These are phyloP conservation scores for Fringilla coelebs DNA, from an alignment of 2,797 vertebrate genomes.

Conservation along the genomic window DNA sequence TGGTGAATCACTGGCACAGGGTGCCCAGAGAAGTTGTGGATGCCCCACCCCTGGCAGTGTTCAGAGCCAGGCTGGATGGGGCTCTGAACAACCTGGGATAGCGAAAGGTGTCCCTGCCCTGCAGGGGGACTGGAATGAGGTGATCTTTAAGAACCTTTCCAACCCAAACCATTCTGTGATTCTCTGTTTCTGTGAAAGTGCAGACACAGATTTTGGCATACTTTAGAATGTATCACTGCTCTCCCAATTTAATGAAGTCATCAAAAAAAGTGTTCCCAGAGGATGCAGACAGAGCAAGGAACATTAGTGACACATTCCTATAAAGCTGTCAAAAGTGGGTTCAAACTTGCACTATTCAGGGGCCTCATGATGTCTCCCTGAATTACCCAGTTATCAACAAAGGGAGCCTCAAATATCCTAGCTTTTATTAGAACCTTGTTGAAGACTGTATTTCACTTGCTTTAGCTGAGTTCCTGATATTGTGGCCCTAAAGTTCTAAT, in stretches of 20 bases:
- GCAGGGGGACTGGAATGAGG: fast-evolving
- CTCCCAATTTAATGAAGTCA: not conserved
- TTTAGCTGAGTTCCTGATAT: not conserved
- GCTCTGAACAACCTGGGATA: not conserved
- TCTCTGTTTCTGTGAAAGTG: not conserved
- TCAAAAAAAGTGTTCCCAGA: not conserved
- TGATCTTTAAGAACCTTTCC: not conserved
- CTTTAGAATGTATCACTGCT: not conserved
- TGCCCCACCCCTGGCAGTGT: not conserved
- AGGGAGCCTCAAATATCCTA: not conserved
- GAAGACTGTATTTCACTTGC: not conserved
- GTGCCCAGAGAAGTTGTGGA: not conserved
- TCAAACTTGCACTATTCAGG: not conserved
- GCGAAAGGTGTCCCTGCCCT: not conserved
- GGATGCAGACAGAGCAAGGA: not conserved
- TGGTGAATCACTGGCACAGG: not conserved
- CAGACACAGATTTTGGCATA: not conserved
- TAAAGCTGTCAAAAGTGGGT: not conserved
- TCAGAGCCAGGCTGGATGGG: not conserved
- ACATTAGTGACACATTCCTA: not conserved
- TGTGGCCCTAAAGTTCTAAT: not conserved
- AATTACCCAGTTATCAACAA: not conserved
- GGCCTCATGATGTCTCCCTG: not conserved
- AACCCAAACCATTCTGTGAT: not conserved
- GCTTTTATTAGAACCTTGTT: not conserved